A percentile compares a stretch with the other conserved stretches of the same genome.
These are phyloP conservation scores for Nyctibius bracteatus DNA, from an alignment of 2,113 vertebrate genomes.

Conservation along the genomic window DNA sequence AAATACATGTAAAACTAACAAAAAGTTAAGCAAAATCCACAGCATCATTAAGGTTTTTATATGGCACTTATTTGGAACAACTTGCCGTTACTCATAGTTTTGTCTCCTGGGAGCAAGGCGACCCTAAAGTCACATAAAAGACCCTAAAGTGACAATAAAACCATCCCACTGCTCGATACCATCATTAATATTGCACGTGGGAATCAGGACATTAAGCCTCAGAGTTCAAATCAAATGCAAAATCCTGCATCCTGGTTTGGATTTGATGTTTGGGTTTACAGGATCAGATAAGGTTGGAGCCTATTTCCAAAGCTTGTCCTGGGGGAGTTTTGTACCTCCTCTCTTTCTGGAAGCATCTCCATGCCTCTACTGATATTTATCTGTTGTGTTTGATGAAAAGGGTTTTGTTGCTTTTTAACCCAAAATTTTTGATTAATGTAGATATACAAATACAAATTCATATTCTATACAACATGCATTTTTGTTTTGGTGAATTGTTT, in stretches of 20 bases:
- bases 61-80: background rate
- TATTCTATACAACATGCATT: background rate
- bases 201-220: background rate
- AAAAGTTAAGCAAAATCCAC: background rate
- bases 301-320: background rate
- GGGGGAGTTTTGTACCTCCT: background rate
- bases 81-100: background rate
- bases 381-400: background rate
- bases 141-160: background rate
- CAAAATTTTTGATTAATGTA: background rate
- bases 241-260: background rate
- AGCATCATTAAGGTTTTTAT: background rate
- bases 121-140: background rate
- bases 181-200: background rate
- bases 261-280: background rate
- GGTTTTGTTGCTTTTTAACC: background rate
- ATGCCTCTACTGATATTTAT: background rate
- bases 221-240: background rate
- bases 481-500: background rate
- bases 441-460: background rate
- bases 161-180: background rate
- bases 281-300: background rate
- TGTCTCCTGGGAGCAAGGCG: background rate
- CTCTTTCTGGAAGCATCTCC: background rate
- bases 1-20: background rate